phyloP scores from a whole-genome alignment of 2,797 vertebrate genomes.

The Cossypha dichroa region DNA sequence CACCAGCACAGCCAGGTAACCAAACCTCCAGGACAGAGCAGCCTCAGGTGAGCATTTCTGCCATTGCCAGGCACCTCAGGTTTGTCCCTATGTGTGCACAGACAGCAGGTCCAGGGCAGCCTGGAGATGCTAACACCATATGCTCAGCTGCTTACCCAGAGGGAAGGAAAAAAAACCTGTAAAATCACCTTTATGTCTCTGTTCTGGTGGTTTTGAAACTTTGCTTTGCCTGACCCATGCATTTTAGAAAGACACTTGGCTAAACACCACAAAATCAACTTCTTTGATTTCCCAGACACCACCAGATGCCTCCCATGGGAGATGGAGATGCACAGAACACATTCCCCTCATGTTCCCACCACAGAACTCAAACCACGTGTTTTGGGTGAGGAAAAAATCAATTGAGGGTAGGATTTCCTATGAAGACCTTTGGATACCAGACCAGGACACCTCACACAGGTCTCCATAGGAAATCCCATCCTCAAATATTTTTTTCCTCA shows the following conservation, averaged over 20 bases:
- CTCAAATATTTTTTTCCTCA: fast-evolving
- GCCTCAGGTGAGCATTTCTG: background rate
- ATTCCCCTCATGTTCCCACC: background rate
- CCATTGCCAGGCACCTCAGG: fast-evolving
- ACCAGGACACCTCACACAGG: background rate
- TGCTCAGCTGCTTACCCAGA: background rate
- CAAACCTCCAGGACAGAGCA: background rate
- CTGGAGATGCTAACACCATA: fast-evolving
- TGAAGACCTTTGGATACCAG: background rate
- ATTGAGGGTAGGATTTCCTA: background rate
- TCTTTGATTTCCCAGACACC: background rate
- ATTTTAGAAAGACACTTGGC: fast-evolving
- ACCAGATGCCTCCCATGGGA: fast-evolving
- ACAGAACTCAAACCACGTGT: fast-evolving
- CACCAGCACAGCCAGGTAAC: fast-evolving
- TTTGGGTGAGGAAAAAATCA: background rate
- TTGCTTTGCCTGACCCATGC: fast-evolving
- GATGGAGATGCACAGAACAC: background rate
- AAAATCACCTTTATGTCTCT: background rate
- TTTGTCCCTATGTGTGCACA: fast-evolving
- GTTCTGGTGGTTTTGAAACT: background rate
- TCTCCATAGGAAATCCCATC: background rate
- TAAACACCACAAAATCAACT: background rate
- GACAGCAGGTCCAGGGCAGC: fast-evolving
- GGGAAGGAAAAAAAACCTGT: background rate